These are phyloP conservation scores for Paracyclopina nana DNA, from an alignment of 1,140 invertebrate genomes.

Conservation along the genomic window DNA sequence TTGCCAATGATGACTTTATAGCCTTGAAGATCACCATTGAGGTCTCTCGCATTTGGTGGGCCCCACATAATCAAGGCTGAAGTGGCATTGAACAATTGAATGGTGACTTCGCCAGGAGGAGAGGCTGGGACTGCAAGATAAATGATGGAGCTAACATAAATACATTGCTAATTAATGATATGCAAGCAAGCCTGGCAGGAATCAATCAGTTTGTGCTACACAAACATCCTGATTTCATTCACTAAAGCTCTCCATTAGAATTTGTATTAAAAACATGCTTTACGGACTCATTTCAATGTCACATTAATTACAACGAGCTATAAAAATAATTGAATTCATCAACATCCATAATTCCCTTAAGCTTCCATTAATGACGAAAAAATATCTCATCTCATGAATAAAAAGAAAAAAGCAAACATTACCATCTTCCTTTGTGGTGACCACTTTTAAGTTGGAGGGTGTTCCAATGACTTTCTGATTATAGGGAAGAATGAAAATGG, in stretches of 20 bases:
- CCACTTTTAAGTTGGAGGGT: conserved; percentile 1
- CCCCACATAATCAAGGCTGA: conserved; percentile 1
- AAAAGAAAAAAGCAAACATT: not conserved
- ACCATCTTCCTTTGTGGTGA: conserved; percentile 13
- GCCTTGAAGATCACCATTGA: conserved; percentile 2
- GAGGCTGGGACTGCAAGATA: conserved; percentile 7
- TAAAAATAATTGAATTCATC: too few relatives aligned
- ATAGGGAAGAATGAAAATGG: conserved; percentile 10
- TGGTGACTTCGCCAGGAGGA: conserved; percentile 2
- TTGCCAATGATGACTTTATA: conserved; percentile 4
- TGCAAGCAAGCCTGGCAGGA: too few relatives aligned
- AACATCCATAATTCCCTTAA: too few relatives aligned
- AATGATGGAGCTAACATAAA: too few relatives aligned
- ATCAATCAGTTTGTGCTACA: too few relatives aligned
- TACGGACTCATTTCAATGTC: too few relatives aligned
- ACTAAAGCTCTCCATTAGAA: too few relatives aligned
- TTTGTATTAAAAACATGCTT: too few relatives aligned
- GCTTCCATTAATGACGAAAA: too few relatives aligned
- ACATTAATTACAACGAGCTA: too few relatives aligned
- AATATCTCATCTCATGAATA: not conserved
- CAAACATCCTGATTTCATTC: too few relatives aligned
- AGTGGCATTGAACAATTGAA: conserved; percentile 3
- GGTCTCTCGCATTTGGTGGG: not conserved
- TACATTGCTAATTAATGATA: too few relatives aligned
- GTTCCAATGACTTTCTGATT: not conserved